These are phyloP conservation scores for Thalassarche chlororhynchos DNA, from an alignment of 2,113 vertebrate genomes.

Conservation along the genomic window DNA sequence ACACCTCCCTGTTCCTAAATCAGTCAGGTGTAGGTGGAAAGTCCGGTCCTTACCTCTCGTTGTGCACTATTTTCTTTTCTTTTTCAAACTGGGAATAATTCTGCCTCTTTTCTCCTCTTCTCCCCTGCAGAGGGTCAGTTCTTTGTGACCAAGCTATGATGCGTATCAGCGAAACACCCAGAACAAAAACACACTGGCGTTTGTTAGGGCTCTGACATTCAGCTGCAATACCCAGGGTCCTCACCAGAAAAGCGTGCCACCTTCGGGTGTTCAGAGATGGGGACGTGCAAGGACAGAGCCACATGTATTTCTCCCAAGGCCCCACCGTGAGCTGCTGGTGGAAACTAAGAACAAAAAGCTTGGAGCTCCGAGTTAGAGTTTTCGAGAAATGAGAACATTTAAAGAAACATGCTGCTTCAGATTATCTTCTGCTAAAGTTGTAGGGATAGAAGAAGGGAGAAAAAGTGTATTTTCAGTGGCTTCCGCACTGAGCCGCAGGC, in stretches of 20 bases:
- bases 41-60: background rate
- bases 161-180: background rate
- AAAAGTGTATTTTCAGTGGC: background rate
- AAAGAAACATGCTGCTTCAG: background rate
- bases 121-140: background rate
- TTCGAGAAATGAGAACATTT: background rate
- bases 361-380: background rate
- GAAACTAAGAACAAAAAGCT: background rate
- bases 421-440: background rate
- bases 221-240: background rate
- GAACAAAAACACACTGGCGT: background rate
- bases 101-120: background rate
- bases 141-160: background rate
- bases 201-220: background rate
- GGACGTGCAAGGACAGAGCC: background rate
- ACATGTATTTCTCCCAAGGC: background rate
- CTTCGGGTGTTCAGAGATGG: too few species aligned
- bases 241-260: background rate
- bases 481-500: fast-evolving
- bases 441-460: background rate
- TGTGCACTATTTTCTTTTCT: background rate
- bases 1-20: background rate
- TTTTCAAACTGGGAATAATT: background rate
- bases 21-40: background rate
- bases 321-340: background rate